phyloP scores from a whole-genome alignment of 2,888 invertebrate species.

The Philereme transversata region DNA sequence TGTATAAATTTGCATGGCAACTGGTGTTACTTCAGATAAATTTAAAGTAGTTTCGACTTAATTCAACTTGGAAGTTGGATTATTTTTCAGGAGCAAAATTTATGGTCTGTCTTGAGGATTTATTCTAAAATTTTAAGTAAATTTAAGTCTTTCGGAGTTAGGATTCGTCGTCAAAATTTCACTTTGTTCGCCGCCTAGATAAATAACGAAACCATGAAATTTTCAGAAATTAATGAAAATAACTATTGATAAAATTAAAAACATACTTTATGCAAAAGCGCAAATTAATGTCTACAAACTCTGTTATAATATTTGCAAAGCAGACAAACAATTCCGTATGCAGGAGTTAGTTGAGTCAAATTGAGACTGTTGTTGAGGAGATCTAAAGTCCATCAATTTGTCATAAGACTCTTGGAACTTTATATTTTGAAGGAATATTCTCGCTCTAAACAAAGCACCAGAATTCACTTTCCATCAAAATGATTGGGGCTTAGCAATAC shows the following conservation, averaged over 20 bases:
- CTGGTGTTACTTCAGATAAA: slow-evolving; percentile 12
- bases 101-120: slow-evolving; percentile 7
- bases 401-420: not conserved
- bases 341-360: too few relatives aligned
- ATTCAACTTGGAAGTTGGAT: slow-evolving; percentile 19
- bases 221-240: too few relatives aligned
- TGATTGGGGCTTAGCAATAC: slow-evolving; percentile 18
- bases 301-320: too few relatives aligned
- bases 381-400: not conserved
- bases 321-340: too few relatives aligned
- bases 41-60: slow-evolving; percentile 25
- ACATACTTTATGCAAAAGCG: too few relatives aligned
- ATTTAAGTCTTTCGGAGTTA: not conserved
- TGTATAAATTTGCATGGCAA: slow-evolving; percentile 22
- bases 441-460: slow-evolving; percentile 13
- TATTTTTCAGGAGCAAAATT: slow-evolving; percentile 15
- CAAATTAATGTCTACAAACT: too few relatives aligned
- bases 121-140: not conserved
- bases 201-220: too few relatives aligned
- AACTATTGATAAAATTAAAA: not conserved
- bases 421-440: slow-evolving; percentile 8
- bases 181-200: not conserved
- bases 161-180: not conserved
- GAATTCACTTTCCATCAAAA: slow-evolving; percentile 16
- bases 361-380: too few relatives aligned